Conservation (phyloP, 2,113 vertebrate species). For the Syngnathus scovelli region DNA sequence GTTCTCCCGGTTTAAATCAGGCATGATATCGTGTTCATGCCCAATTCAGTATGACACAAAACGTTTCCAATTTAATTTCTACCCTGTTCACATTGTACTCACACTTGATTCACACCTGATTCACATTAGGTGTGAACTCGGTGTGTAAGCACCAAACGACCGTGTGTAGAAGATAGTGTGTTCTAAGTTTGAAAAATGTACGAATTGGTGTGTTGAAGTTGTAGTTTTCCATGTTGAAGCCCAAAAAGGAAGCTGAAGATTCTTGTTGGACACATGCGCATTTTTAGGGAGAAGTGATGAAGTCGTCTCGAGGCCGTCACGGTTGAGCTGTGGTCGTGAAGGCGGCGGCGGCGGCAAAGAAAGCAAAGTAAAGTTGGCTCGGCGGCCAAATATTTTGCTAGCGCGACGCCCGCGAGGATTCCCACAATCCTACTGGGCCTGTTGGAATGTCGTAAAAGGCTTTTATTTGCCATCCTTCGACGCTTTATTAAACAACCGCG, state of each 20-base stretch:
- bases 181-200: too few species aligned
- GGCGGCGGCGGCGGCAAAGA: conserved; percentile 13
- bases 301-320: neutral
- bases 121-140: too few species aligned
- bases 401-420: conserved; percentile 34
- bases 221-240: neutral
- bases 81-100: too few species aligned
- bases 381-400: conserved; percentile 41
- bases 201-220: too few species aligned
- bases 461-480: neutral
- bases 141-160: neutral
- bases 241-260: neutral
- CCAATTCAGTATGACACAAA: too few species aligned
- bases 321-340: conserved; percentile 25
- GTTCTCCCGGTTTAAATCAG: neutral
- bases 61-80: too few species aligned
- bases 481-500: neutral
- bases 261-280: neutral
- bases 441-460: conserved; percentile 11
- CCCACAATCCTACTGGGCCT: conserved; percentile 18
- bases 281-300: conserved; percentile 13
- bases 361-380: conserved; percentile 10
- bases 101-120: too few species aligned
- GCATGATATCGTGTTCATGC: neutral
- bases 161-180: too few species aligned